Conservation (phyloP, 2,797 vertebrate species). For the Salarias fasciatus region DNA sequence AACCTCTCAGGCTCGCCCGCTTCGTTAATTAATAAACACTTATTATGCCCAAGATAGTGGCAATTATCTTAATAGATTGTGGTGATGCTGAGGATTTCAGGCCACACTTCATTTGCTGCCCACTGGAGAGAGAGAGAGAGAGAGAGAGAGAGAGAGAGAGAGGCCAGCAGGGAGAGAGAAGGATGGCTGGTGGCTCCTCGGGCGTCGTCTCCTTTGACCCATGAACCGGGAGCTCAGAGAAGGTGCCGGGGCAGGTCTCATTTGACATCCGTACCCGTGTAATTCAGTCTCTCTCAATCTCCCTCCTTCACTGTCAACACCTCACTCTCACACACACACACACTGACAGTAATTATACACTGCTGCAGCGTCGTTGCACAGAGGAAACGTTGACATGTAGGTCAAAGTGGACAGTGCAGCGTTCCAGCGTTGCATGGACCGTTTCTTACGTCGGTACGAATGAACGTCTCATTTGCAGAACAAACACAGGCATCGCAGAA, state of each 20-base stretch:
- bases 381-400: conserved; percentile 45
- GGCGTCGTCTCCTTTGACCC: conserved; percentile 63
- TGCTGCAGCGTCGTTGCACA: conserved; percentile 28
- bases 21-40: no score
- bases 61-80: background rate
- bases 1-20: no score
- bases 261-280: conserved; percentile 34
- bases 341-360: conserved; percentile 6
- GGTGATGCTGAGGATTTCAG: conserved; percentile 21
- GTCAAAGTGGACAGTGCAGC: conserved; percentile 26
- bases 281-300: conserved; percentile 4
- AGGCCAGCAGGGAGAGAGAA: no score
- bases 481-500: conserved; percentile 12
- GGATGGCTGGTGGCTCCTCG: conserved; percentile 31
- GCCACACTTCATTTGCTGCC: conserved; percentile 46
- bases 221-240: conserved; percentile 51
- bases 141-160: no score
- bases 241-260: conserved; percentile 37
- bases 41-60: no score
- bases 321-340: background rate
- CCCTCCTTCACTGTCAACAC: background rate
- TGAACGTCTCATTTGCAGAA: conserved; percentile 34
- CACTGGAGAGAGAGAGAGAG: conserved; percentile 11
- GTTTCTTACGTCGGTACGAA: conserved; percentile 38
- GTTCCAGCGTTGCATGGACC: conserved; percentile 60